A percentile compares a stretch with the other conserved stretches of the same genome.
phyloP scores from a whole-genome alignment of 2,797 vertebrate species.

The Luscinia megarhynchos region DNA sequence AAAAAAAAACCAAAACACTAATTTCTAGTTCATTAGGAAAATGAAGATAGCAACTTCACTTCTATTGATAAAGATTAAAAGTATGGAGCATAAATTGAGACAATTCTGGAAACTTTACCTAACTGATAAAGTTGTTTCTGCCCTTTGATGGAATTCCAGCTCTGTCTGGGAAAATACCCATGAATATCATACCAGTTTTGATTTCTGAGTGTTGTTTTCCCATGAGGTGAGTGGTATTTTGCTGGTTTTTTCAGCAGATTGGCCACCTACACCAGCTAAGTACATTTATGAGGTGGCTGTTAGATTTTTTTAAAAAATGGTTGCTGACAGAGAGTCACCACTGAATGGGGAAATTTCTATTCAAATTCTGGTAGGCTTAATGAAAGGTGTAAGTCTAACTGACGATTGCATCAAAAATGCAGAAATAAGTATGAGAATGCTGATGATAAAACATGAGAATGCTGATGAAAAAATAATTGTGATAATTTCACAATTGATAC shows the following conservation, averaged over 20 bases:
- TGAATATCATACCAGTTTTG: not conserved
- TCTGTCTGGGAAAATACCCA: not conserved
- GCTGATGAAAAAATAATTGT: not conserved
- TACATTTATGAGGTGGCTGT: not conserved
- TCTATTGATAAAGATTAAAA: not conserved
- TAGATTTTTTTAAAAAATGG: not conserved
- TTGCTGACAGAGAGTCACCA: not conserved
- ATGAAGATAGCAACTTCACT: not conserved
- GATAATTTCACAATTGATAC: not conserved
- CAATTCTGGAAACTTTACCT: not conserved
- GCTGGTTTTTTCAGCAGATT: not conserved
- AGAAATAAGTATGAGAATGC: not conserved
- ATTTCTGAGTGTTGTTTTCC: not conserved
- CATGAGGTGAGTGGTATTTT: not conserved
- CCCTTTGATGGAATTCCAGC: not conserved
- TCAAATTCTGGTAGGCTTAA: not conserved
- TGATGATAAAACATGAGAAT: not conserved
- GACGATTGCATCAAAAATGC: not conserved
- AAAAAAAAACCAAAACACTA: not conserved
- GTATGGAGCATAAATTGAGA: not conserved
- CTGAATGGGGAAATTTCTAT: not conserved
- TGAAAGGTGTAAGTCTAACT: not conserved
- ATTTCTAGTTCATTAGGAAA: not conserved
- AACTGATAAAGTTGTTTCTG: not conserved
- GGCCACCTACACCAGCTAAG: not conserved